phyloP scores from a whole-genome alignment of 2,113 vertebrate species.

The Glaucomys volans region DNA sequence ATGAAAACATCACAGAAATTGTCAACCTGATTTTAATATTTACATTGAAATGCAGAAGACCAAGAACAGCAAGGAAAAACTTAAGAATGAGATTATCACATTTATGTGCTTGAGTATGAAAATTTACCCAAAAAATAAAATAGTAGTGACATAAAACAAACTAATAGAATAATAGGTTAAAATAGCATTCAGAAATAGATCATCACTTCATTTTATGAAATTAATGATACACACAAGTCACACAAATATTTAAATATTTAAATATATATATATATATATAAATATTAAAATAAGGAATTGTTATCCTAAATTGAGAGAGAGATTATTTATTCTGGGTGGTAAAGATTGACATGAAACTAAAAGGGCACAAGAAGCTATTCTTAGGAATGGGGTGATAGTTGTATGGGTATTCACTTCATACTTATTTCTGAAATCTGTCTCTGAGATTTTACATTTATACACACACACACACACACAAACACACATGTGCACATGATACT shows the following conservation, averaged over 20 bases:
- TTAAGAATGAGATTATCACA: background rate
- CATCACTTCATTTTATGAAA: background rate
- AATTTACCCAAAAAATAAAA: background rate
- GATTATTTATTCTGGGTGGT: background rate
- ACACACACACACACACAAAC: background rate
- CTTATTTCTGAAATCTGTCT: background rate
- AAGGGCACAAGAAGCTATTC: background rate
- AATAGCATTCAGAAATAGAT: background rate
- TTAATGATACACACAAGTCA: background rate
- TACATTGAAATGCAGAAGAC: background rate
- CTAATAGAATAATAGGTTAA: background rate
- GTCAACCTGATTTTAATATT: slow-evolving; percentile 9
- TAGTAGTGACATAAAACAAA: background rate
- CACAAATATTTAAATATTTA: background rate
- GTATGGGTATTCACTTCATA: background rate
- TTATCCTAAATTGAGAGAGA: background rate
- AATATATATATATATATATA: background rate
- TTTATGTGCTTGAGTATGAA: slow-evolving; percentile 2
- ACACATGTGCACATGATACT: background rate
- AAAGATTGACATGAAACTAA: background rate
- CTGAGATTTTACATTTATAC: background rate
- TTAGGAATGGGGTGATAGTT: background rate
- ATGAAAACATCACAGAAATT: background rate
- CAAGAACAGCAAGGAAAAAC: background rate
- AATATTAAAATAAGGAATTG: background rate